Base-by-base conservation (phyloP, 2,888 invertebrate genomes). In the Pegoplata infirma region DNA sequence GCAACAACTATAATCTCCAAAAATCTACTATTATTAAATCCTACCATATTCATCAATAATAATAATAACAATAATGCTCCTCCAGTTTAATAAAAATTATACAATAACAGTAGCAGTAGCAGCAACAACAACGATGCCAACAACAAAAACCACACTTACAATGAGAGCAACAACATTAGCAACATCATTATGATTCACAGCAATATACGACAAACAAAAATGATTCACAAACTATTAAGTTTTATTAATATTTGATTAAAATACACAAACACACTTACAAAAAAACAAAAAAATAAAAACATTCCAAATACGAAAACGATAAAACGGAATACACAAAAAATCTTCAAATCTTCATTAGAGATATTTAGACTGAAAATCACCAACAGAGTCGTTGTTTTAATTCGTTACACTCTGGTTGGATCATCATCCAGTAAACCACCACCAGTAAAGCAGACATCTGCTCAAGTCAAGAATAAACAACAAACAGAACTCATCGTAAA, bases 121-220 rank as follows among this genome's bases (percentile, higher is more conserved):
- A 55, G n/a, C 46, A 68, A 47, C 36, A 25, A 58, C 58, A 53
- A 8, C 40, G 17, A 10, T 23, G 51, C 5, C 49, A 72, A 28
- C 58, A 71, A 32, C 16, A 61, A 25, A 7, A 40, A 14, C 58
- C 4, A 68, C 51, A 58, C 58, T 47, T 63, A 40, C n/a, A 21
- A 74, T 55, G 59, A 55, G 21, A 58, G 16, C 40, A 46, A 25
- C 63, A 68, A 58, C 51, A 21, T 4, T 23, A 47, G 2, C 10
- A 32, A 32, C 49, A 61, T 56, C 46, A 47, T 75, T 63, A 75
- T 75, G 75, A 75, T 79, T 79, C 67, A 59, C 59, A 71, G 32
- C 12, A 19, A 67, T 44, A 23, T 56, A 46, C 46, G 59, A 56
- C n/a, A n/a, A n/a, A n/a, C n/a, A 49, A 58, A 46, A 55, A 71